Conservation (phyloP, 1,140 invertebrate species). For the Drosophila pruinosa region DNA sequence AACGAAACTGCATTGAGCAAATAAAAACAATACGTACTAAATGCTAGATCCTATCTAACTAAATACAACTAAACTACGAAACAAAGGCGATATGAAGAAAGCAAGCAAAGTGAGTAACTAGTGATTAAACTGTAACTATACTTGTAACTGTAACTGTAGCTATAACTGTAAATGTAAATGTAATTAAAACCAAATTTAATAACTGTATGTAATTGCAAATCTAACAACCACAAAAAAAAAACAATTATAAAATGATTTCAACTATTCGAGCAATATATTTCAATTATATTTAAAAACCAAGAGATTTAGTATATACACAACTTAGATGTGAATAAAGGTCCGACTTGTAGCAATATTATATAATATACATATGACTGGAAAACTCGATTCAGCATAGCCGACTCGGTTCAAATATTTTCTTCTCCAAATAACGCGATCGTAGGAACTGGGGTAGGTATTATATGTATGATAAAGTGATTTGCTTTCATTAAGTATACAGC, state of each 20-base stretch:
- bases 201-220: slow-evolving; percentile 60
- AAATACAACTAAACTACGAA: slow-evolving; percentile 21
- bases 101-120: slow-evolving; percentile 70
- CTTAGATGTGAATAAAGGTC: slow-evolving; percentile 62
- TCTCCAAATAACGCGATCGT: too few relatives aligned
- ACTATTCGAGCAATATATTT: slow-evolving; percentile 71
- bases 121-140: slow-evolving; percentile 45
- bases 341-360: slow-evolving; percentile 73
- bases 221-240: slow-evolving; percentile 47
- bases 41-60: slow-evolving; percentile 63
- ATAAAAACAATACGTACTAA: slow-evolving; percentile 65
- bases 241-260: slow-evolving; percentile 10
- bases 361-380: not conserved
- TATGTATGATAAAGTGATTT: too few relatives aligned
- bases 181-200: slow-evolving; percentile 62
- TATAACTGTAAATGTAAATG: slow-evolving; percentile 39
- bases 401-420: not conserved
- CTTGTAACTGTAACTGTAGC: slow-evolving; percentile 40
- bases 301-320: slow-evolving; percentile 41
- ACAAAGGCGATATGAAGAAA: slow-evolving; percentile 46
- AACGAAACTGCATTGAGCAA: not conserved
- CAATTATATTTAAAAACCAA: slow-evolving; percentile 51
- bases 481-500: too few relatives aligned
- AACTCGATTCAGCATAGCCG: too few relatives aligned
- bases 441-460: not conserved